Evolutionary conservation across 2,113 vertebrate species (phyloP).

Genomic region (Xiphorhynchus elegans): DNA sequence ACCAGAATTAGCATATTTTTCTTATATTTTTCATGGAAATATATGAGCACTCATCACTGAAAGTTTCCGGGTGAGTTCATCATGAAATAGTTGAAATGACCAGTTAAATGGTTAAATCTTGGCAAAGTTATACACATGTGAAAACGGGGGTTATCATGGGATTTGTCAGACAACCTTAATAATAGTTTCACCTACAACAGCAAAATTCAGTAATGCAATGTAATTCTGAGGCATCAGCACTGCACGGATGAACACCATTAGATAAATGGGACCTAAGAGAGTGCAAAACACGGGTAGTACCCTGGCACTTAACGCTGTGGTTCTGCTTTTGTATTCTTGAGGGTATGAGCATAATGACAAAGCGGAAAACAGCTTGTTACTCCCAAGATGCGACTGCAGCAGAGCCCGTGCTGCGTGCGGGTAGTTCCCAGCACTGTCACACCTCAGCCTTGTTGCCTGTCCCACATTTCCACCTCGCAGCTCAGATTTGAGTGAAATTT

Average conservation of each 20-base stretch:
- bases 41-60: neutral
- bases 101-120: neutral
- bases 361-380: neutral
- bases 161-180: constrained; percentile 48
- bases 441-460: neutral
- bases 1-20: constrained; percentile 10
- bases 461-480: constrained; percentile 4
- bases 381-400: neutral
- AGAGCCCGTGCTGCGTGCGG: neutral
- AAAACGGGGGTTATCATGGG: neutral
- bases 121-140: neutral
- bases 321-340: neutral
- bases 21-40: neutral
- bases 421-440: neutral
- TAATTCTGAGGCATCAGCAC: constrained; percentile 54
- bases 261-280: constrained; percentile 33
- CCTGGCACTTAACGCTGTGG: neutral
- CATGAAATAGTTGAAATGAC: neutral
- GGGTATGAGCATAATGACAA: neutral
- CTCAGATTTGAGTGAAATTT: constrained; percentile 33
- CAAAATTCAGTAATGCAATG: neutral
- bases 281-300: neutral
- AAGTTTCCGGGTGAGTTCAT: constrained; percentile 32
- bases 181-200: constrained; percentile 46
- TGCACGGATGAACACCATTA: constrained; percentile 6